Percentiles rank a stretch among this genome's conserved stretches.
Conservation (phyloP, 1,140 invertebrate species). For the Drosophila saltans region DNA sequence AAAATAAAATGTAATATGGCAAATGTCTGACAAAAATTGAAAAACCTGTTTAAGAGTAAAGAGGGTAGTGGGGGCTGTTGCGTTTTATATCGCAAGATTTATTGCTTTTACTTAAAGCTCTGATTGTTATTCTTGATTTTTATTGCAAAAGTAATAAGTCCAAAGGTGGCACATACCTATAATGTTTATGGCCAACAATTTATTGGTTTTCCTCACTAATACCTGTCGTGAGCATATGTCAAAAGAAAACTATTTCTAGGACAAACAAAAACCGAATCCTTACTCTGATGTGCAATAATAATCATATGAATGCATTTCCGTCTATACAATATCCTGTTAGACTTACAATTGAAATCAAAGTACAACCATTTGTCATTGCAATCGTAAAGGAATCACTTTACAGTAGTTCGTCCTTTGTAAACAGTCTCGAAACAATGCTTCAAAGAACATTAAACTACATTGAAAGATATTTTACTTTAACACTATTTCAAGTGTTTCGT, state of each 20-base stretch:
- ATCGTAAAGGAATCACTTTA: no score
- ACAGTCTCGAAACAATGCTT: no score
- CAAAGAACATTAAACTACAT: no score
- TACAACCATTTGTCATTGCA: no score
- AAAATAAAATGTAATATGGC: conserved; percentile 60
- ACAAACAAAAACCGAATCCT: not conserved
- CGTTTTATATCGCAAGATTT: conserved; percentile 7
- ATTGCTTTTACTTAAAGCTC: conserved; percentile 8
- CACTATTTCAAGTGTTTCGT: no score
- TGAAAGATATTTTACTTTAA: no score
- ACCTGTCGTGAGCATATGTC: not conserved
- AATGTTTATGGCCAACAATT: not conserved
- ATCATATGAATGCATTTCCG: no score
- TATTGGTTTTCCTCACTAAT: not conserved
- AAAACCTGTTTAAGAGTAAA: conserved; percentile 17
- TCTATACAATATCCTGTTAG: no score
- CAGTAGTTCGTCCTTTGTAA: no score
- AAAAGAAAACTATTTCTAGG: not conserved
- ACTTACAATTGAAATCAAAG: no score
- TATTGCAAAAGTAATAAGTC: conserved; percentile 8
- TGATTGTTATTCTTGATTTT: conserved; percentile 7
- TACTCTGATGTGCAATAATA: not conserved
- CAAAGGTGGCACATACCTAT: not conserved
- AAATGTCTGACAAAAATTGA: conserved; percentile 47
- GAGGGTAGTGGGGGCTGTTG: not conserved